Evolutionary conservation across 2,888 invertebrate genomes (phyloP).

Genomic region (Netelia virgata): DNA sequence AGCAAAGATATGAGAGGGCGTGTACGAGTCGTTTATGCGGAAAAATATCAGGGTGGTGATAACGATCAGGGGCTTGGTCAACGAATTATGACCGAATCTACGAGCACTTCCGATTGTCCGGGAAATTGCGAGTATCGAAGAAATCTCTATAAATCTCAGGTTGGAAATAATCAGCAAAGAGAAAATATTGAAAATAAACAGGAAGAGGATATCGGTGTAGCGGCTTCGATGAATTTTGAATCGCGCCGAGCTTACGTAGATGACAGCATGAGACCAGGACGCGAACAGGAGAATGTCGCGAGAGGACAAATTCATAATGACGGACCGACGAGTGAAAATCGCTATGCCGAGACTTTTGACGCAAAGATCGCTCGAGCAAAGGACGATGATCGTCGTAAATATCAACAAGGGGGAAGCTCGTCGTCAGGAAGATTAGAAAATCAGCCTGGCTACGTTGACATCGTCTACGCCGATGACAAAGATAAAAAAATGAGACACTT

Average conservation of each 20-base stretch:
- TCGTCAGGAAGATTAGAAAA: conserved; percentile 65
- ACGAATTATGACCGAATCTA: background rate
- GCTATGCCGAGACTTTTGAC: conserved; percentile 46
- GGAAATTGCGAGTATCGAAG: conserved; percentile 35
- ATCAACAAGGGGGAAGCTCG: background rate
- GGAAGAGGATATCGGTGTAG: conserved; percentile 32
- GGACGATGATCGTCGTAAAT: background rate
- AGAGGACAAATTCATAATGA: conserved; percentile 9
- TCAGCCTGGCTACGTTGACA: conserved; percentile 80
- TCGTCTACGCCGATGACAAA: conserved; percentile 78
- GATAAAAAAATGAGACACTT: conserved; percentile 75
- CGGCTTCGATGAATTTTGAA: conserved; percentile 51
- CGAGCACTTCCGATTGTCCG: conserved; percentile 18
- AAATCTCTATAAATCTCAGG: conserved; percentile 10
- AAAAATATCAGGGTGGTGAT: conserved; percentile 22
- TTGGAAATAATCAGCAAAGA: background rate
- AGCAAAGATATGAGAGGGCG: conserved; percentile 12
- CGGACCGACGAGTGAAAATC: conserved; percentile 34
- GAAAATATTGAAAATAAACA: background rate
- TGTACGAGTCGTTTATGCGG: conserved; percentile 55
- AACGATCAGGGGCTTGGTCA: conserved; percentile 20
- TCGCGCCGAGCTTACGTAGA: conserved; percentile 42
- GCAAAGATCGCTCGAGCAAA: conserved; percentile 42
- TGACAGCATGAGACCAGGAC: background rate
- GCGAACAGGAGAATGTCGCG: conserved; percentile 12